phyloP scores from a whole-genome alignment of 2,888 invertebrate genomes.

The Trachelus stipa region DNA sequence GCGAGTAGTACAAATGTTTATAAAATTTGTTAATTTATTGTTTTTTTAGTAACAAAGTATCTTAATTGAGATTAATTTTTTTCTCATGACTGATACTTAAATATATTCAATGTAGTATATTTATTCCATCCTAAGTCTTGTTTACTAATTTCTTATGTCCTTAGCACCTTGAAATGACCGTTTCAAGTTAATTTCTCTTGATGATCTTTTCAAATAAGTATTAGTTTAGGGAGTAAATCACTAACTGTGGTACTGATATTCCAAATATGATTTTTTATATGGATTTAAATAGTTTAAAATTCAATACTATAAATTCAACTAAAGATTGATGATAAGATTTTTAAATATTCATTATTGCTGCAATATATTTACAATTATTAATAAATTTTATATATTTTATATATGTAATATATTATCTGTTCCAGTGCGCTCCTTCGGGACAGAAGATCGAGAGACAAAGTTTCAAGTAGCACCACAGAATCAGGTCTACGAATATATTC shows the following conservation, averaged over 20 bases:
- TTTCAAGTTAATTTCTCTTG: conserved; percentile 6
- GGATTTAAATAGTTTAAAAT: background rate
- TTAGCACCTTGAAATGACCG: conserved; percentile 4
- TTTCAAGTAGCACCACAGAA: conserved; percentile 96
- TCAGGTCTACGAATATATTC: conserved; percentile 98
- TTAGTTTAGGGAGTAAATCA: background rate
- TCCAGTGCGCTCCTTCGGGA: conserved; percentile 97
- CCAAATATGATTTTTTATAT: background rate
- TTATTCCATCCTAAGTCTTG: background rate
- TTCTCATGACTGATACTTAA: background rate
- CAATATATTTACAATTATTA: conserved; percentile 2
- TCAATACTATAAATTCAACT: background rate
- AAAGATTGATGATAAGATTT: background rate
- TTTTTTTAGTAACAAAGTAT: background rate
- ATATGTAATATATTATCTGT: conserved; percentile 43
- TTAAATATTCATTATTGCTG: background rate
- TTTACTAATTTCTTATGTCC: conserved; percentile 5
- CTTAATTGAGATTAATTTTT: background rate
- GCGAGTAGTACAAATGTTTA: background rate
- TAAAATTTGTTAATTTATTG: background rate
- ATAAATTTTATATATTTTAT: background rate
- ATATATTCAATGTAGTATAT: background rate
- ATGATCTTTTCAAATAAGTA: background rate
- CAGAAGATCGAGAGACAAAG: conserved; percentile 96
- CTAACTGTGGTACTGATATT: background rate